A percentile compares a stretch with the other conserved stretches of the same genome.
Evolutionary conservation across 2,888 invertebrate genomes (phyloP).

Genomic region (Anthrax anthrax): DNA sequence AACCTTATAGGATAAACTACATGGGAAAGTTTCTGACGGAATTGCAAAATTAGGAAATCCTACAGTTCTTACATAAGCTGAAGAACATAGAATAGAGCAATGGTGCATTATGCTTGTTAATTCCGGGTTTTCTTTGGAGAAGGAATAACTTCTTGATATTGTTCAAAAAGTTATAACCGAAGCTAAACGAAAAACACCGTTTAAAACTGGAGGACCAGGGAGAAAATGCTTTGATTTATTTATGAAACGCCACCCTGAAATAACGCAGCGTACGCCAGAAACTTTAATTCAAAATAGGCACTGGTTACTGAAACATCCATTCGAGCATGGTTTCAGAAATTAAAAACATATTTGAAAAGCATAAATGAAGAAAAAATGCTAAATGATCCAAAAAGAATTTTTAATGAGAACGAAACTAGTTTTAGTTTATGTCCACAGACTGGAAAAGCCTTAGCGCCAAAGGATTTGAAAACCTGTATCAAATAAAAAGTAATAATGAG

Average conservation of each 20-base stretch:
- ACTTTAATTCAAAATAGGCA: too few species aligned
- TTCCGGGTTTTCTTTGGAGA: neutral
- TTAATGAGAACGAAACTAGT: constrained; percentile 3
- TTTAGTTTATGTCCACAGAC: constrained; percentile 3
- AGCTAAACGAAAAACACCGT: neutral
- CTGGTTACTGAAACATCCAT: too few species aligned
- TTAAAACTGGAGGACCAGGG: neutral
- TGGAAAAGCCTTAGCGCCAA: constrained; percentile 1
- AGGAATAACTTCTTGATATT: neutral
- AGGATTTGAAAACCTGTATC: neutral
- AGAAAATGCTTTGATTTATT: neutral
- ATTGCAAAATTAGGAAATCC: neutral
- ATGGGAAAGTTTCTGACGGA: neutral
- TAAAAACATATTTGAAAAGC: too few species aligned
- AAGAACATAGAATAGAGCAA: neutral
- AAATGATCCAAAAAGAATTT: constrained; percentile 4
- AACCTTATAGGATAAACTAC: neutral
- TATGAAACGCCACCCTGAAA: neutral
- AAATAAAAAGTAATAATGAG: constrained; percentile 1
- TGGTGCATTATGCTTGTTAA: neutral
- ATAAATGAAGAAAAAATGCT: neutral
- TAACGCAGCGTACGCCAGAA: too few species aligned
- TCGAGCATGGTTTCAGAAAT: too few species aligned
- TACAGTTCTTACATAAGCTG: neutral
- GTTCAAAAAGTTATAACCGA: neutral